Conservation (phyloP, 2,113 vertebrate genomes). For the Bombycilla garrulus region DNA sequence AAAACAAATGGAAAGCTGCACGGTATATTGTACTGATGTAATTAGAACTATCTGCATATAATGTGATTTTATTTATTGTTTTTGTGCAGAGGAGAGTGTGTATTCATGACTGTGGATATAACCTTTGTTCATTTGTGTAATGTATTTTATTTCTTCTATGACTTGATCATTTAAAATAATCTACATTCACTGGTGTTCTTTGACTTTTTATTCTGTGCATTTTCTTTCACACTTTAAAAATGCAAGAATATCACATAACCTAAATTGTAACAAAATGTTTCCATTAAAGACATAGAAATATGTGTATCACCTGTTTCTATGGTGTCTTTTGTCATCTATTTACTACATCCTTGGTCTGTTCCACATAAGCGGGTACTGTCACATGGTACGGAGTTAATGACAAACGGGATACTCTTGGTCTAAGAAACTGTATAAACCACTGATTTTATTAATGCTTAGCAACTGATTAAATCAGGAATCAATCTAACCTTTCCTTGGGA, state of each 20-base stretch:
- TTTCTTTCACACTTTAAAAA: slow-evolving; percentile 75
- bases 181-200: slow-evolving; percentile 68
- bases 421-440: neutral
- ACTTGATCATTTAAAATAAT: slow-evolving; percentile 67
- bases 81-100: slow-evolving; percentile 77
- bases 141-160: slow-evolving; percentile 76
- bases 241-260: slow-evolving; percentile 72
- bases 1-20: slow-evolving; percentile 53
- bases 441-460: neutral
- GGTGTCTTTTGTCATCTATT: neutral
- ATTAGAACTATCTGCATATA: slow-evolving; percentile 90
- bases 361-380: neutral
- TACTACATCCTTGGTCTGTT: neutral
- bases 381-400: neutral
- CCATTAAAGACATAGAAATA: slow-evolving; percentile 78
- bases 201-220: slow-evolving; percentile 72
- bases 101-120: slow-evolving; percentile 82
- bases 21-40: slow-evolving; percentile 82
- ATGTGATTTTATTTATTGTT: slow-evolving; percentile 91
- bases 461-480: neutral
- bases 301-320: neutral
- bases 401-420: neutral
- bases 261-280: slow-evolving; percentile 75
- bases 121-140: slow-evolving; percentile 75
- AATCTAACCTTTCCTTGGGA: neutral